A percentile compares a stretch with the other conserved stretches of the same genome.
Evolutionary conservation across 2,888 invertebrate genomes (phyloP).

Genomic region (Dryococelus australis): DNA sequence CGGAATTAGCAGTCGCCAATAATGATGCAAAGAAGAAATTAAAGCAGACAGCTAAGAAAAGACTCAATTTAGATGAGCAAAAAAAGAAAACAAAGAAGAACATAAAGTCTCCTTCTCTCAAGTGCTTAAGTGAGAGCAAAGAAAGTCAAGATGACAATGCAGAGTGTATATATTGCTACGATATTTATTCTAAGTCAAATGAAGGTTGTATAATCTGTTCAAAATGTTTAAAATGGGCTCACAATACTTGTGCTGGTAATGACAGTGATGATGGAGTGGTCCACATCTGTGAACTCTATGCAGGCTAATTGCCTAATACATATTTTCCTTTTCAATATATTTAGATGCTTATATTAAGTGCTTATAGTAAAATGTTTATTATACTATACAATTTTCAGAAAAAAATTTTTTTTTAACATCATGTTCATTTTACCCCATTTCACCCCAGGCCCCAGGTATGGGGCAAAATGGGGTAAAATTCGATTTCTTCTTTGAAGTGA

Average conservation of each 20-base stretch:
- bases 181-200: neutral
- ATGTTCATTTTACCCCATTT: no score
- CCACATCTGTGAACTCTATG: no score
- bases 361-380: neutral
- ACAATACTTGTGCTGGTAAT: no score
- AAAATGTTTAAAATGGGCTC: neutral
- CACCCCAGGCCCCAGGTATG: neutral
- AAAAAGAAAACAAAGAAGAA: neutral
- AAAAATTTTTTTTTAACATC: neutral
- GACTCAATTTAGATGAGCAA: neutral
- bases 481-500: neutral
- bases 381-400: neutral
- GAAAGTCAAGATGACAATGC: no score
- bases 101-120: neutral
- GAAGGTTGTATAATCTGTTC: neutral
- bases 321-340: no score
- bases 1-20: neutral
- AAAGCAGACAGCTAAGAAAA: neutral
- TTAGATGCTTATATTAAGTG: no score
- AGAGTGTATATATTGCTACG: no score
- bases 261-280: no score
- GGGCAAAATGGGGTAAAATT: neutral
- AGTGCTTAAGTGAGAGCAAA: no score
- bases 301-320: no score
- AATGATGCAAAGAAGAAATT: neutral